A percentile compares a stretch with the other conserved stretches of the same genome.
Conservation (phyloP, 2,113 vertebrate genomes). For the Oenanthe melanoleuca region DNA sequence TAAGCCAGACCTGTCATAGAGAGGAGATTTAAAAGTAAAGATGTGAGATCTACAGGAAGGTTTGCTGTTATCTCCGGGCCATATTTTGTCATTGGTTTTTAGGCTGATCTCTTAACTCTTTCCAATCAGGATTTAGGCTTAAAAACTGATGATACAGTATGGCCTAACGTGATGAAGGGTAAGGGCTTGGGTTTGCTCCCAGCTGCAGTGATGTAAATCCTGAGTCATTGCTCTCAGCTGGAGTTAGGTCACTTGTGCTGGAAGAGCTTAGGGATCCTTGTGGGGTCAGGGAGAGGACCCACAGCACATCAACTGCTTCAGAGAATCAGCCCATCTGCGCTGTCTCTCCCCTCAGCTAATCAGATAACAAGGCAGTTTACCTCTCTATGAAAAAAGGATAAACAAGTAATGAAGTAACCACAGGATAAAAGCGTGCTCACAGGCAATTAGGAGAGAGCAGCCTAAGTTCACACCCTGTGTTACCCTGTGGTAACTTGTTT, state of each 20-base stretch:
- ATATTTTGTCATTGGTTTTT: constrained; percentile 53
- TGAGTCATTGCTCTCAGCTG: background rate
- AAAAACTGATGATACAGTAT: background rate
- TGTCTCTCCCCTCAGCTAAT: background rate
- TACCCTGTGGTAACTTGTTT: constrained; percentile 26
- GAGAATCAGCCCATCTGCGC: background rate
- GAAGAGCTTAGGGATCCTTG: background rate
- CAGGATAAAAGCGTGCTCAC: background rate
- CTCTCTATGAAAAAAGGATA: background rate
- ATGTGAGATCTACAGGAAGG: constrained; percentile 38
- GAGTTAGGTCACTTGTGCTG: background rate
- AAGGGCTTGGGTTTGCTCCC: background rate
- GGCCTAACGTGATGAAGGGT: background rate
- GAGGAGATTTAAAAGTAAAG: constrained; percentile 32
- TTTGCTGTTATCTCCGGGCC: constrained; percentile 43
- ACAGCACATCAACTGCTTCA: background rate
- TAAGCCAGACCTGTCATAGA: background rate
- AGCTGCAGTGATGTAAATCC: background rate
- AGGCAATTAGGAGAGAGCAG: background rate
- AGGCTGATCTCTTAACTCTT: constrained; percentile 52
- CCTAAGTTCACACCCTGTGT: background rate
- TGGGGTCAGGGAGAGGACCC: background rate
- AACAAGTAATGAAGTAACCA: background rate
- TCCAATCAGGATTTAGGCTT: background rate
- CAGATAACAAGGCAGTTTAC: background rate